phyloP scores from a whole-genome alignment of 2,797 vertebrate species.

The Forpus xanthops region DNA sequence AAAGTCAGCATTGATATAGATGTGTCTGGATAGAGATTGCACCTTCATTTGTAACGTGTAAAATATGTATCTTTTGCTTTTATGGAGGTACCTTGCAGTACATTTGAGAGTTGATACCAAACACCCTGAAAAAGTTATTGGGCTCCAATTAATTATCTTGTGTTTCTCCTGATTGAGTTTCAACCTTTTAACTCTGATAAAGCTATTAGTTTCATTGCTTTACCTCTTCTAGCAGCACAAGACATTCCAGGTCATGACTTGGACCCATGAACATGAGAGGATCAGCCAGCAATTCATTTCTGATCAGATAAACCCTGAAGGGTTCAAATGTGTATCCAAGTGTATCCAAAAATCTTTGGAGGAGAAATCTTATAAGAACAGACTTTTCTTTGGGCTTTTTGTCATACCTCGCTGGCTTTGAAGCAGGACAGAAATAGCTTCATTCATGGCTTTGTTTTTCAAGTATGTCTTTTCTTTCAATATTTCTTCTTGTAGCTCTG shows the following conservation, averaged over 20 bases:
- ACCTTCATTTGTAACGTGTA: background rate
- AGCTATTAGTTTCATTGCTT: background rate
- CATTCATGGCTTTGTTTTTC: background rate
- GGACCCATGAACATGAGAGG: background rate
- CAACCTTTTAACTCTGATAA: background rate
- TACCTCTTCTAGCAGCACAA: background rate
- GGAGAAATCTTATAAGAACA: constrained; percentile 10
- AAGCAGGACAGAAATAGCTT: background rate
- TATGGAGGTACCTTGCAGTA: background rate
- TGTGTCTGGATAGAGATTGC: background rate
- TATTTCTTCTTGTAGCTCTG: background rate
- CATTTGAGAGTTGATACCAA: background rate
- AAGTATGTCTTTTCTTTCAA: background rate
- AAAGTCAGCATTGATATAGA: background rate
- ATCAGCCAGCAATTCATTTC: background rate
- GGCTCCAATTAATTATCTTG: background rate
- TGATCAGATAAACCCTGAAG: background rate
- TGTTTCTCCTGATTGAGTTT: background rate
- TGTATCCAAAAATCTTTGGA: background rate
- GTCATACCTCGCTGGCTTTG: background rate
- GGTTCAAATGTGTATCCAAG: background rate
- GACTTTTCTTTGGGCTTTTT: constrained; percentile 18
- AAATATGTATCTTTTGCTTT: background rate
- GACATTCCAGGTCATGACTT: background rate
- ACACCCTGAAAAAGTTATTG: background rate